Evolutionary conservation across 2,888 invertebrate species (phyloP).

Genomic region (Ramazzottius varieornatus): DNA sequence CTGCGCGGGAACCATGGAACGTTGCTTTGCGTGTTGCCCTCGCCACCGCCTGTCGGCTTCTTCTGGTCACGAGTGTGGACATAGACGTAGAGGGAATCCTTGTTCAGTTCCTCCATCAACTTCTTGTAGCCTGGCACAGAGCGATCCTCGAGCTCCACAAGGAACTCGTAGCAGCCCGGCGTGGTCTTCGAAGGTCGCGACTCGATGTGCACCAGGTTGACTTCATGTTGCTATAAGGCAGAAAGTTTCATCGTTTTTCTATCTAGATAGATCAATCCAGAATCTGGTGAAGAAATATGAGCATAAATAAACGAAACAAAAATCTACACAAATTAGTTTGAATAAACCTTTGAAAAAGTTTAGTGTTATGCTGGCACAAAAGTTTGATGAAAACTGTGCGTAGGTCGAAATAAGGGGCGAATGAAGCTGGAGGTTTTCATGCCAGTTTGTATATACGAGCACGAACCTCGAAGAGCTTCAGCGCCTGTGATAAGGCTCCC

Average conservation of each 20-base stretch:
- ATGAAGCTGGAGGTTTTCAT: too few species aligned
- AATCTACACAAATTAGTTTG: too few species aligned
- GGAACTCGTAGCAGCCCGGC: neutral
- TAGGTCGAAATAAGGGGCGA: too few species aligned
- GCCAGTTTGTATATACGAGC: too few species aligned
- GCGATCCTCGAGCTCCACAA: neutral
- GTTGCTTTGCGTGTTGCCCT: neutral
- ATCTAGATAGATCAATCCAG: too few species aligned
- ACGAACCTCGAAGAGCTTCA: constrained; percentile 21
- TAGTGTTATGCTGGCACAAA: too few species aligned
- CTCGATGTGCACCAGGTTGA: constrained; percentile 28
- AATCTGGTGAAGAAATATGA: too few species aligned
- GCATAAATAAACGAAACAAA: too few species aligned
- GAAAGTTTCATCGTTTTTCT: too few species aligned
- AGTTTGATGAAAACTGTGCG: too few species aligned
- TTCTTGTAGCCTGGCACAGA: neutral
- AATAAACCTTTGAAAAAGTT: too few species aligned
- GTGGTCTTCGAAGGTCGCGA: constrained; percentile 20
- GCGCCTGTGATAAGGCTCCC: constrained; percentile 20
- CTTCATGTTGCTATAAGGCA: constrained; percentile 22
- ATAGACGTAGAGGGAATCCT: neutral
- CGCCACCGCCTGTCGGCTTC: neutral
- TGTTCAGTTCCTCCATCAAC: neutral
- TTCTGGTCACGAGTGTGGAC: constrained; percentile 1
- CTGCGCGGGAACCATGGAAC: constrained; percentile 93